These are phyloP conservation scores for Lasiurus cinereus DNA, from an alignment of 2,113 vertebrate species.

Conservation along the genomic window DNA sequence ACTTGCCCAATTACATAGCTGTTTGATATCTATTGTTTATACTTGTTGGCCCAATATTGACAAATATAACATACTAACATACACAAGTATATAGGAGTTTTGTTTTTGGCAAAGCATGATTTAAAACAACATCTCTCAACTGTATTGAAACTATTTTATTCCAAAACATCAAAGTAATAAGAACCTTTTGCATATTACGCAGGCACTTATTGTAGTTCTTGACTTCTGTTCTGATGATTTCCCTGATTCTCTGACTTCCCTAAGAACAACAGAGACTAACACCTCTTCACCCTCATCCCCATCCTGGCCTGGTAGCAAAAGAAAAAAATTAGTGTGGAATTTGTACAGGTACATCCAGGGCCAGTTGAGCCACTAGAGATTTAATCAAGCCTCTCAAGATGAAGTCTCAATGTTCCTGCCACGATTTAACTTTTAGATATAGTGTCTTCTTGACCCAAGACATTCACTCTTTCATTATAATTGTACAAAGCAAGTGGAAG, in stretches of 20 bases:
- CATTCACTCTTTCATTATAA: slow-evolving; percentile 39
- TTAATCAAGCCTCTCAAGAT: slow-evolving; percentile 65
- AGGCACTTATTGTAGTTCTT: slow-evolving; percentile 53
- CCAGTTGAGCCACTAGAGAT: slow-evolving; percentile 66
- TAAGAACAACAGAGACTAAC: slow-evolving; percentile 38
- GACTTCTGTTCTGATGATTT: not conserved
- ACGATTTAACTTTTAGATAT: slow-evolving; percentile 55
- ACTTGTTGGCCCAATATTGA: slow-evolving; percentile 21
- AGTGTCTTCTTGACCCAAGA: slow-evolving; percentile 73
- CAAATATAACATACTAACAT: not conserved
- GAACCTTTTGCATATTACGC: not conserved
- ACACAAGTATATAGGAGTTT: not conserved
- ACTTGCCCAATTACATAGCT: not conserved
- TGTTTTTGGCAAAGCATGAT: not conserved
- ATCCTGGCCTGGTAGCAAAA: slow-evolving; percentile 10
- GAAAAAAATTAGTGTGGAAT: slow-evolving; percentile 54
- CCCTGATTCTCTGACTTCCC: not conserved
- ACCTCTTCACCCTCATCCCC: slow-evolving; percentile 14
- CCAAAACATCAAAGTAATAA: slow-evolving; percentile 47
- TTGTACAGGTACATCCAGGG: slow-evolving; percentile 63
- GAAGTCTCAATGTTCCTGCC: slow-evolving; percentile 70
- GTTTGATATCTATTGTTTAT: slow-evolving; percentile 26
- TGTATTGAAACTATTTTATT: slow-evolving; percentile 28
- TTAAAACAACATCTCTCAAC: slow-evolving; percentile 40
- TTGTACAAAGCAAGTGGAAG: slow-evolving; percentile 47